Percentiles rank a stretch among this genome's conserved stretches.
Evolutionary conservation across 2,113 vertebrate species (phyloP).

Genomic region (Entomyzon cyanotis): DNA sequence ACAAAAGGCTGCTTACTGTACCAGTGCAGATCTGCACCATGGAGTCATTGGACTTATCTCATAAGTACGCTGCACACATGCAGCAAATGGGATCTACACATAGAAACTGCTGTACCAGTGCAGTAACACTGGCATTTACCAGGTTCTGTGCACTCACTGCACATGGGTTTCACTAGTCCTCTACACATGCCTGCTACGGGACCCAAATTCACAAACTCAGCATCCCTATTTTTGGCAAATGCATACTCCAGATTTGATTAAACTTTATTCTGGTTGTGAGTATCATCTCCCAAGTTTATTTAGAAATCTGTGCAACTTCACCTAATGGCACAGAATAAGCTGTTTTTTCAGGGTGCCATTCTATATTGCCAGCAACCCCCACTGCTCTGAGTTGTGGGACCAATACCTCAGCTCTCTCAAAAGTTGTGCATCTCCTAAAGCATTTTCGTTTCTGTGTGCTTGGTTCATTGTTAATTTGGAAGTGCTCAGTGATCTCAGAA

Average conservation of each 20-base stretch:
- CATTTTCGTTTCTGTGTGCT: not conserved
- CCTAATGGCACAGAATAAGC: not conserved
- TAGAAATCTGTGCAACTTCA: not conserved
- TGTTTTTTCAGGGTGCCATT: not conserved
- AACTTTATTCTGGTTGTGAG: not conserved
- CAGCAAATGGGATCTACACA: not conserved
- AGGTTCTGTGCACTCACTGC: not conserved
- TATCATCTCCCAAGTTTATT: not conserved
- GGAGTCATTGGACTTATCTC: not conserved
- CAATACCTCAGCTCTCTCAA: not conserved
- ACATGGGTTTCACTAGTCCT: not conserved
- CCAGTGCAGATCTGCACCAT: not conserved
- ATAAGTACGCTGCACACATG: fast-evolving
- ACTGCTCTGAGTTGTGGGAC: not conserved
- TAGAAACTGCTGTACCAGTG: not conserved
- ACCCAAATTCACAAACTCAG: not conserved
- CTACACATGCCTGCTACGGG: fast-evolving
- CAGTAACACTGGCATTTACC: not conserved
- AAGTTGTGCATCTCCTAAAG: not conserved
- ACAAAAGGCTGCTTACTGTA: not conserved
- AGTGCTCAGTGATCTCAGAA: not conserved
- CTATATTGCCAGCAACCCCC: not conserved
- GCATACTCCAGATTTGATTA: not conserved
- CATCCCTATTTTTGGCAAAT: not conserved
- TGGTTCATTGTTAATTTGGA: not conserved